These are phyloP conservation scores for Diabrotica virgifera DNA, from an alignment of 1,140 invertebrate species.

Conservation along the genomic window DNA sequence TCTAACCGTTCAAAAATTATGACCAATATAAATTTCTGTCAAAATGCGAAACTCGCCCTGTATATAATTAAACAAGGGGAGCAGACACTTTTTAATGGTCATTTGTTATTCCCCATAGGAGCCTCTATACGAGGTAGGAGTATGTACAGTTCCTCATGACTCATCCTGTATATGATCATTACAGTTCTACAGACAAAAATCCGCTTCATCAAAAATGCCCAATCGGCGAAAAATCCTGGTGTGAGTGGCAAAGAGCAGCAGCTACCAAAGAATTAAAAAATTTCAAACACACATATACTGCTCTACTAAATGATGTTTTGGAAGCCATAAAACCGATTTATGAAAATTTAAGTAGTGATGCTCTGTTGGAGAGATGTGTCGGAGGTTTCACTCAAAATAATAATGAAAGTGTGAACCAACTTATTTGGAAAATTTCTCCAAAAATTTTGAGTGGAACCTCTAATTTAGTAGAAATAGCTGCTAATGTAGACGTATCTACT, in stretches of 20 bases:
- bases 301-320: conserved; percentile 25
- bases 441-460: conserved; percentile 26
- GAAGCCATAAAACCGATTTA: conserved; percentile 30
- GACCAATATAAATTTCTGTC: too few relatives aligned
- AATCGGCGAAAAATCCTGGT: conserved; percentile 37
- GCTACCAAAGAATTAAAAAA: conserved; percentile 21
- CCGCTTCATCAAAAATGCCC: conserved; percentile 23
- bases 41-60: too few relatives aligned
- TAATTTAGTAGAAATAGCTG: conserved; percentile 27
- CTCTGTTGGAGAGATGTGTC: conserved; percentile 27
- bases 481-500: conserved; percentile 14
- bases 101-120: too few relatives aligned
- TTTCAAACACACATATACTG: conserved; percentile 26
- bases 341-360: conserved; percentile 28
- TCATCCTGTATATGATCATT: too few relatives aligned
- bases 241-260: conserved; percentile 38
- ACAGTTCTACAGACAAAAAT: neutral
- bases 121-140: too few relatives aligned
- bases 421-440: conserved; percentile 29
- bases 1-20: too few relatives aligned
- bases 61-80: too few relatives aligned
- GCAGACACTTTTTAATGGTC: too few relatives aligned
- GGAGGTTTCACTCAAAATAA: conserved; percentile 29
- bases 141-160: too few relatives aligned
- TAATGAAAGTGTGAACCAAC: too few relatives aligned